Evolutionary conservation across 2,888 invertebrate genomes (phyloP).

Genomic region (Colletes collaris): DNA sequence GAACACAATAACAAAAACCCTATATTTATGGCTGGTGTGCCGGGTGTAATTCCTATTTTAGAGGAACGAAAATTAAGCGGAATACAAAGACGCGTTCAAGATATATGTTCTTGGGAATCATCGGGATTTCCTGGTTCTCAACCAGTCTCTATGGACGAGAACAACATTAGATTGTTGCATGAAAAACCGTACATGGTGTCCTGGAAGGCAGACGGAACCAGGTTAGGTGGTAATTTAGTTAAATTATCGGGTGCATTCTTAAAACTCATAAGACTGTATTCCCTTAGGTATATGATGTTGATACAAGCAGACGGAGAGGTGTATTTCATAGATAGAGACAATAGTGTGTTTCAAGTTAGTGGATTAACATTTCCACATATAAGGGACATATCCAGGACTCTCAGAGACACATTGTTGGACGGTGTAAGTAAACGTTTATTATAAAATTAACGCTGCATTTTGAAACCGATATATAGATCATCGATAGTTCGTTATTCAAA

Average conservation of each 20-base stretch:
- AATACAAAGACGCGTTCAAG: slow-evolving; percentile 90
- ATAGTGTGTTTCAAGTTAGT: slow-evolving; percentile 94
- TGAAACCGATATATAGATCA: too few species aligned
- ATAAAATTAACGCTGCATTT: background rate
- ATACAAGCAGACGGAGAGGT: slow-evolving; percentile 93
- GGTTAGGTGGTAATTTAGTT: slow-evolving; percentile 84
- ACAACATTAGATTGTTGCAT: slow-evolving; percentile 90
- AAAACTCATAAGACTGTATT: background rate
- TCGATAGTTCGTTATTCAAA: too few species aligned
- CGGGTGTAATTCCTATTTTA: slow-evolving; percentile 89
- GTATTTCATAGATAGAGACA: slow-evolving; percentile 97
- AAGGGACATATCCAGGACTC: slow-evolving; percentile 88
- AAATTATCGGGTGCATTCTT: slow-evolving; percentile 8
- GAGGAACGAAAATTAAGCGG: slow-evolving; percentile 85
- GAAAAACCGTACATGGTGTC: slow-evolving; percentile 96
- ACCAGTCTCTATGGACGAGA: slow-evolving; percentile 96
- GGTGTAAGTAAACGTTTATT: slow-evolving; percentile 88
- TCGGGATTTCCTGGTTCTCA: slow-evolving; percentile 98
- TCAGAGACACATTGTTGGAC: slow-evolving; percentile 94
- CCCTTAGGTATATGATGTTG: slow-evolving; percentile 96
- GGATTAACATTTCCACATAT: slow-evolving; percentile 91
- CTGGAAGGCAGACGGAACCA: slow-evolving; percentile 99
- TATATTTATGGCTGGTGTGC: slow-evolving; percentile 94
- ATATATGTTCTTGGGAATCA: slow-evolving; percentile 91
- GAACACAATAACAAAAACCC: slow-evolving; percentile 86